Evolutionary conservation across 2,888 invertebrate species (phyloP).

Genomic region (Sphecodes monilicornis): DNA sequence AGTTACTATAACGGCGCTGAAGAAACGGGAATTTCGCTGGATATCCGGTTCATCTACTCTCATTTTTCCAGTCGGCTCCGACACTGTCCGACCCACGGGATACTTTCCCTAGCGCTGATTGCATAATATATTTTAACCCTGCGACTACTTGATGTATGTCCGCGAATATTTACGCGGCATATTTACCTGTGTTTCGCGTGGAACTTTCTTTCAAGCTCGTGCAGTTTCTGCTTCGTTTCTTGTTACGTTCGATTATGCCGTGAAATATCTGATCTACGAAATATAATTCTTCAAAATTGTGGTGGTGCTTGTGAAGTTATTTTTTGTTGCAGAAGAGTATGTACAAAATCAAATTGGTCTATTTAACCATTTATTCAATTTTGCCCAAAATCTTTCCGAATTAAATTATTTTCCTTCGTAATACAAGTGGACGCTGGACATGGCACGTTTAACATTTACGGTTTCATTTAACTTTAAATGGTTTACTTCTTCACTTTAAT

Average conservation of each 20-base stretch:
- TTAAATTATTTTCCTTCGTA: no score
- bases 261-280: no score
- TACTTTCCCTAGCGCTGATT: slow-evolving; percentile 52
- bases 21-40: slow-evolving; percentile 35
- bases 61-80: slow-evolving; percentile 45
- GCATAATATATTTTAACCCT: slow-evolving; percentile 52
- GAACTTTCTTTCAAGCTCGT: background rate
- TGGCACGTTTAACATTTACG: no score
- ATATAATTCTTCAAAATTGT: no score
- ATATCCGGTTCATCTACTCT: slow-evolving; percentile 43
- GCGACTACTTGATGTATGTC: slow-evolving; percentile 33
- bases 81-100: slow-evolving; percentile 30
- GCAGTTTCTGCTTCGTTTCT: background rate
- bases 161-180: slow-evolving; percentile 45
- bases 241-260: background rate
- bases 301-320: background rate
- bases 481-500: no score
- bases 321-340: background rate
- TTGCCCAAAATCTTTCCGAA: no score
- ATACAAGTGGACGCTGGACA: no score
- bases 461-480: no score
- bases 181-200: slow-evolving; percentile 27
- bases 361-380: no score
- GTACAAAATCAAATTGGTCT: no score
- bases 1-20: slow-evolving; percentile 34